Conservation (phyloP, 2,888 invertebrate genomes). For the Adelphocoris suturalis region DNA sequence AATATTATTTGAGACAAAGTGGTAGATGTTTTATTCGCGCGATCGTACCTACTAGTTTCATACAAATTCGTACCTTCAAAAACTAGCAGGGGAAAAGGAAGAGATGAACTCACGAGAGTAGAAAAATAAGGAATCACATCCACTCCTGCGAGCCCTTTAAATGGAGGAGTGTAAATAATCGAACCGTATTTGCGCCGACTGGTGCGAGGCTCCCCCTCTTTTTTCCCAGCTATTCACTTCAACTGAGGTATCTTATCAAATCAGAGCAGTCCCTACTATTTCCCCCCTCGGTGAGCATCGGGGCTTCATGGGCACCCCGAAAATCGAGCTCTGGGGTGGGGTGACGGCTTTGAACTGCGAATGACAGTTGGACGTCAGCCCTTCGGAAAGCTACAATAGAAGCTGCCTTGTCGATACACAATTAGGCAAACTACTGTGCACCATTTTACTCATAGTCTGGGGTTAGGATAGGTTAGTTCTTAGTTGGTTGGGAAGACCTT, state of each 20-base stretch:
- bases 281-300: background rate
- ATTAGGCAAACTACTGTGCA: background rate
- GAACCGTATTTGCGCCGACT: constrained; percentile 25
- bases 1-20: no score
- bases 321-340: background rate
- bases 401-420: background rate
- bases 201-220: constrained; percentile 3
- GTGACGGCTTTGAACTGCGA: background rate
- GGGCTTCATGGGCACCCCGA: background rate
- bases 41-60: no score
- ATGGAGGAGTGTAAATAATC: constrained; percentile 36
- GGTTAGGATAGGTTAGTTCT: no score
- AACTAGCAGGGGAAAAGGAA: background rate
- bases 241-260: constrained; percentile 35
- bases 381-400: background rate
- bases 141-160: constrained; percentile 3
- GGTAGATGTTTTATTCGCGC: no score
- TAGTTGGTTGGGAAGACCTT: no score
- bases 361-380: constrained; percentile 28
- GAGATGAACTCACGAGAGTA: background rate
- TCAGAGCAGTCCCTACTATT: constrained; percentile 31
- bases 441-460: background rate
- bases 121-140: constrained; percentile 23
- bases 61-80: no score
- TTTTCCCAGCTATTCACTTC: constrained; percentile 6